Percentiles rank a stretch among this genome's conserved stretches.
These are phyloP conservation scores for Nymphalis io DNA, from an alignment of 1,140 invertebrate species.

Conservation along the genomic window DNA sequence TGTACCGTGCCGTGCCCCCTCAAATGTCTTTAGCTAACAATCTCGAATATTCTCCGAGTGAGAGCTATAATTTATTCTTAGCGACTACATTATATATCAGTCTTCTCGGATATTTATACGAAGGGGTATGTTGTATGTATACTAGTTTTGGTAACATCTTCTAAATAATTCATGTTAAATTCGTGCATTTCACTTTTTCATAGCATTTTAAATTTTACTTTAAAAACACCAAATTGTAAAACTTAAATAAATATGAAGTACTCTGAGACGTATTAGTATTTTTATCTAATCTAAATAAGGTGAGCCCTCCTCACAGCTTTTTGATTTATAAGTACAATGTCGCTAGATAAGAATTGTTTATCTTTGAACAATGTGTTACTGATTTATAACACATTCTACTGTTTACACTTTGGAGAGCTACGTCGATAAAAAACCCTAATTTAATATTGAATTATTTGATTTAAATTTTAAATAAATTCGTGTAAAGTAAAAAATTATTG, in stretches of 20 bases:
- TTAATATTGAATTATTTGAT: background rate
- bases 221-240: background rate
- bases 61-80: conserved; percentile 14
- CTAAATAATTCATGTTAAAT: too few species aligned
- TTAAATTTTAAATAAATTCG: background rate
- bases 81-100: background rate
- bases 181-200: too few species aligned
- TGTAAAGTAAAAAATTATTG: too few species aligned
- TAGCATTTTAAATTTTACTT: too few species aligned
- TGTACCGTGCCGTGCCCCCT: conserved; percentile 43
- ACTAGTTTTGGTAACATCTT: background rate
- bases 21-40: conserved; percentile 32
- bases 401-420: conserved; percentile 7
- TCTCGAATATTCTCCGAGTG: conserved; percentile 10
- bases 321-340: conserved; percentile 66
- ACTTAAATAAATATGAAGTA: background rate
- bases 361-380: conserved; percentile 48
- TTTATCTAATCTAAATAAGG: conserved; percentile 50
- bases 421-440: background rate
- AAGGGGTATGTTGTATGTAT: background rate
- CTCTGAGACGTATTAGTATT: background rate
- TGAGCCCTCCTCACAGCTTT: conserved; percentile 64
- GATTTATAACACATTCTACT: conserved; percentile 45
- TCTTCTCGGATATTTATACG: background rate
- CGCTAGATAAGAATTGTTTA: conserved; percentile 60